These are phyloP conservation scores for Eidolon dupreanum DNA, from an alignment of 2,797 vertebrate genomes.

Conservation along the genomic window DNA sequence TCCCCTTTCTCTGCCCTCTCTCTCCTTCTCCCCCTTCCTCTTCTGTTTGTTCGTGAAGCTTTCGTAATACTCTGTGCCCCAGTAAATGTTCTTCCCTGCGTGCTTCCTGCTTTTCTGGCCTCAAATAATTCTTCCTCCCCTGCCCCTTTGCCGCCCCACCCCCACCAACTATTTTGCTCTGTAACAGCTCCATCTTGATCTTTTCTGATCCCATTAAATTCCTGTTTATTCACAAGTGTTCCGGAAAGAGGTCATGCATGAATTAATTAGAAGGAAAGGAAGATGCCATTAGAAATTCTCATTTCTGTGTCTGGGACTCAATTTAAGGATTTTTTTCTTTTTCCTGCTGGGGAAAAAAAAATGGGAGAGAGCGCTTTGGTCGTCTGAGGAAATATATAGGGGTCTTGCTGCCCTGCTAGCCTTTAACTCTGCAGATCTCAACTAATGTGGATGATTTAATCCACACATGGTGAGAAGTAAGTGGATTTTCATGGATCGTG, in stretches of 20 bases:
- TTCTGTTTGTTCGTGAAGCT: neutral
- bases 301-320: neutral
- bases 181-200: neutral
- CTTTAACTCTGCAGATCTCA: neutral
- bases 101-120: neutral
- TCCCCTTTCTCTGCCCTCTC: conserved; percentile 24
- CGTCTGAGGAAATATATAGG: neutral
- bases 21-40: neutral
- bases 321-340: neutral
- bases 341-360: neutral
- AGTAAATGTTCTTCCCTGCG: neutral
- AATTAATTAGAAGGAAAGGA: conserved; percentile 22
- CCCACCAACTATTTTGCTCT: neutral
- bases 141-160: neutral
- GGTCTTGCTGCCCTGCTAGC: neutral
- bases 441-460: neutral
- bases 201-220: conserved; percentile 16
- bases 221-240: conserved; percentile 11
- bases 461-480: neutral
- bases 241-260: neutral
- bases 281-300: neutral
- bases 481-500: neutral
- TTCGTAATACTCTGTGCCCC: neutral
- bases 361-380: neutral
- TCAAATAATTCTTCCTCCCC: neutral